These are phyloP conservation scores for Lepus townsendii DNA, from an alignment of 2,797 vertebrate species.

Conservation along the genomic window DNA sequence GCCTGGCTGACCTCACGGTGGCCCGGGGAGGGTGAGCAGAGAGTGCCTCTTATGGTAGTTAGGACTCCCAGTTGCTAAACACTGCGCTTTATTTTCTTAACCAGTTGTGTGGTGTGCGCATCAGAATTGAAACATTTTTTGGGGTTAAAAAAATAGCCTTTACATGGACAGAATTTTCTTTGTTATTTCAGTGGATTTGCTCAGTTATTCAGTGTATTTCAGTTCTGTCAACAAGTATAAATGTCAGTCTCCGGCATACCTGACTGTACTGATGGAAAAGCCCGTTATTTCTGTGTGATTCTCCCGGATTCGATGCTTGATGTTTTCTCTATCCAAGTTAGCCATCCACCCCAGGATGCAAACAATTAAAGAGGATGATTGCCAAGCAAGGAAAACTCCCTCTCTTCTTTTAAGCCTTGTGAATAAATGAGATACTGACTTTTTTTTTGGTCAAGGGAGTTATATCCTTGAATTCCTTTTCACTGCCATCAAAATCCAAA, in stretches of 20 bases:
- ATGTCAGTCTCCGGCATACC: conserved; percentile 61
- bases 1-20: conserved; percentile 80
- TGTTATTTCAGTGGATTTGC: conserved; percentile 77
- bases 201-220: conserved; percentile 71
- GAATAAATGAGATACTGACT: conserved; percentile 53
- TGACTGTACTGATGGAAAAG: conserved; percentile 54
- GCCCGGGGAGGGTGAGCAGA: conserved; percentile 81
- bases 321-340: conserved; percentile 71
- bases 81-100: conserved; percentile 87
- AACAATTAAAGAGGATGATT: conserved; percentile 57
- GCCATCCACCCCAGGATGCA: conserved; percentile 53
- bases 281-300: conserved; percentile 68
- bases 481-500: conserved; percentile 71
- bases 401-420: conserved; percentile 61
- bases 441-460: conserved; percentile 53
- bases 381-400: conserved; percentile 52
- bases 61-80: conserved; percentile 84
- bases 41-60: conserved; percentile 83
- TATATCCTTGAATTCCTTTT: conserved; percentile 20
- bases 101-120: conserved; percentile 82
- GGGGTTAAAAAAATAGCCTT: conserved; percentile 76
- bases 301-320: conserved; percentile 56
- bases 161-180: conserved; percentile 74
- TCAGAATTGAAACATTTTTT: conserved; percentile 82
- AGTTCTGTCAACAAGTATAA: conserved; percentile 71